Conservation (phyloP, 2,888 invertebrate species). For the Nymphalis c-album region DNA sequence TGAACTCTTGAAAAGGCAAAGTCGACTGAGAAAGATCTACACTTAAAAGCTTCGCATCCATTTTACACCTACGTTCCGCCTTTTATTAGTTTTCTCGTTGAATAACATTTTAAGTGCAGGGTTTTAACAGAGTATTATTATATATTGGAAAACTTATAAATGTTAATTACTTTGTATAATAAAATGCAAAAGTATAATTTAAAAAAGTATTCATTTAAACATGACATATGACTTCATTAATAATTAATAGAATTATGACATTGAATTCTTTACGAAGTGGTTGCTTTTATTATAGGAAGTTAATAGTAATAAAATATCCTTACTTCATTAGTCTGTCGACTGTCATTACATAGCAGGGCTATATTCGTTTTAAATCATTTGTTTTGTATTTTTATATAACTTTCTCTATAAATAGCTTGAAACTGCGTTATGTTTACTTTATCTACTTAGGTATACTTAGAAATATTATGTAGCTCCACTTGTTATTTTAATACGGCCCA, state of each 20-base stretch:
- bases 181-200: too few relatives aligned
- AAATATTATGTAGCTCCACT: neutral
- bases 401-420: neutral
- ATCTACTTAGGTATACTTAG: neutral
- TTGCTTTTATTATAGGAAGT: too few relatives aligned
- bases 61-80: slow-evolving; percentile 3
- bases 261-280: too few relatives aligned
- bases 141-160: neutral
- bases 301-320: too few relatives aligned
- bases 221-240: too few relatives aligned
- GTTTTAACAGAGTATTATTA: neutral
- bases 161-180: too few relatives aligned
- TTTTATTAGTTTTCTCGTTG: neutral
- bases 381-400: neutral
- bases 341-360: neutral
- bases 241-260: too few relatives aligned
- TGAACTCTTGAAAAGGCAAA: neutral
- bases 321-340: too few relatives aligned
- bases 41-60: neutral
- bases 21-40: slow-evolving; percentile 3
- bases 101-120: neutral
- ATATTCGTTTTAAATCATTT: neutral
- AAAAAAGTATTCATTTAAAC: too few relatives aligned
- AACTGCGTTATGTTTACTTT: neutral
- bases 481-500: slow-evolving; percentile 21